These are phyloP conservation scores for Nycteola revayana DNA, from an alignment of 2,888 invertebrate species.

Conservation along the genomic window DNA sequence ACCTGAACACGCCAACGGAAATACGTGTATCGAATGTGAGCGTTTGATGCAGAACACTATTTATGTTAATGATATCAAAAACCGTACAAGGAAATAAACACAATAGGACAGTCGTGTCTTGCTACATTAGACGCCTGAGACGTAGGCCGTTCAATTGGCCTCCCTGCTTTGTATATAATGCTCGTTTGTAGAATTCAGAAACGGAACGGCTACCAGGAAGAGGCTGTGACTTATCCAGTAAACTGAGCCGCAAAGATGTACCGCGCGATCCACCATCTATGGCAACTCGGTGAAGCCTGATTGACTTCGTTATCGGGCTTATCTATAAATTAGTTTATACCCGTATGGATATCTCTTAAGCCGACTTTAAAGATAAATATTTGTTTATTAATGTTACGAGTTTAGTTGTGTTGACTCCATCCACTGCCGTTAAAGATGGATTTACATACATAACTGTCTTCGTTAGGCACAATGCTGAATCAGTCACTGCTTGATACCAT, in stretches of 20 bases:
- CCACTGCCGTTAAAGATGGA: slow-evolving; percentile 24
- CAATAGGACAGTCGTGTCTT: slow-evolving; percentile 77
- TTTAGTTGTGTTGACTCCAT: slow-evolving; percentile 26
- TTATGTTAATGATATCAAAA: slow-evolving; percentile 78
- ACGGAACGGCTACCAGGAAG: slow-evolving; percentile 68
- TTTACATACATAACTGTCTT: slow-evolving; percentile 35
- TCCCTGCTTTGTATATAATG: slow-evolving; percentile 76
- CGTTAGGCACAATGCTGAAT: slow-evolving; percentile 43
- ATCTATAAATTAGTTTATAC: slow-evolving; percentile 50
- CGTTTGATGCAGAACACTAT: slow-evolving; percentile 62
- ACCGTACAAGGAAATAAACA: slow-evolving; percentile 76
- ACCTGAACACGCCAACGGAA: slow-evolving; percentile 53
- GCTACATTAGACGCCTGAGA: slow-evolving; percentile 70
- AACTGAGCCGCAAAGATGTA: slow-evolving; percentile 59
- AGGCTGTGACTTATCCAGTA: slow-evolving; percentile 65
- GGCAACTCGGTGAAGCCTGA: slow-evolving; percentile 58
- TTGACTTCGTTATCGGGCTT: slow-evolving; percentile 60
- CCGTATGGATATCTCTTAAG: slow-evolving; percentile 41
- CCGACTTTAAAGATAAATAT: slow-evolving; percentile 32
- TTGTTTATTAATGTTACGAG: slow-evolving; percentile 22
- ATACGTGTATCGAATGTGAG: slow-evolving; percentile 68
- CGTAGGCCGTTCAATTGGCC: slow-evolving; percentile 67
- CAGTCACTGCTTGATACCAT: slow-evolving; percentile 38
- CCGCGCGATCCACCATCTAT: slow-evolving; percentile 49
- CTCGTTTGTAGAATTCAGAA: slow-evolving; percentile 73